Conservation (phyloP, 2,888 invertebrate genomes). For the Limenitis camilla region DNA sequence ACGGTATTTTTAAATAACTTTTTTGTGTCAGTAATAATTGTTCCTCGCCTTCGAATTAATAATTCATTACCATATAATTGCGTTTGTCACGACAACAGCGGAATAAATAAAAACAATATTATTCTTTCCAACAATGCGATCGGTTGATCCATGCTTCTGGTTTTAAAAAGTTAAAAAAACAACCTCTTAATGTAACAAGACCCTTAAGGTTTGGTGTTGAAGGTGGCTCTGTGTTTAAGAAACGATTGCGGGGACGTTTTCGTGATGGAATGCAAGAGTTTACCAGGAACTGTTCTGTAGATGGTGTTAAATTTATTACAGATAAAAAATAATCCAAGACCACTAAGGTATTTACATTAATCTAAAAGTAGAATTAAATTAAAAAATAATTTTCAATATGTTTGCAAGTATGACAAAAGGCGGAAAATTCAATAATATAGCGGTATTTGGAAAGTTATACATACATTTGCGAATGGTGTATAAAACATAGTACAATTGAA, state of each 20-base stretch:
- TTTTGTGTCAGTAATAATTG: not conserved
- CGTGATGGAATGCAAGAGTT: constrained; percentile 28
- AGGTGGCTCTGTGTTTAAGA: constrained; percentile 20
- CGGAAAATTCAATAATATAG: too few relatives aligned
- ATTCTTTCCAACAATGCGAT: constrained; percentile 29
- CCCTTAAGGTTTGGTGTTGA: constrained; percentile 16
- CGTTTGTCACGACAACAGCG: constrained; percentile 1
- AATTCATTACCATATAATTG: not conserved
- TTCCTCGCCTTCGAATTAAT: not conserved
- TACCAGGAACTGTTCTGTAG: constrained; percentile 21
- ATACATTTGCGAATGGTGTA: too few relatives aligned
- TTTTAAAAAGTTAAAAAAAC: constrained; percentile 14
- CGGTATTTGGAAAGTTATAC: too few relatives aligned
- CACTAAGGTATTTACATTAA: constrained; percentile 17
- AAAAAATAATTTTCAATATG: too few relatives aligned
- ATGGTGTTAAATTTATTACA: constrained; percentile 9
- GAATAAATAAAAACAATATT: not conserved
- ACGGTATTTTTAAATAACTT: not conserved
- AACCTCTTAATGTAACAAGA: constrained; percentile 13
- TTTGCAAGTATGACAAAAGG: too few relatives aligned
- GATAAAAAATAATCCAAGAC: not conserved
- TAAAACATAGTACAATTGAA: too few relatives aligned
- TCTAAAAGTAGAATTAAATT: too few relatives aligned
- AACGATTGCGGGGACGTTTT: constrained; percentile 27
- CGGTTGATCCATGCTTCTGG: constrained; percentile 34